Percentiles rank a stretch among this genome's conserved stretches.
Conservation (phyloP, 2,113 vertebrate genomes). For the Vidua chalybeata region DNA sequence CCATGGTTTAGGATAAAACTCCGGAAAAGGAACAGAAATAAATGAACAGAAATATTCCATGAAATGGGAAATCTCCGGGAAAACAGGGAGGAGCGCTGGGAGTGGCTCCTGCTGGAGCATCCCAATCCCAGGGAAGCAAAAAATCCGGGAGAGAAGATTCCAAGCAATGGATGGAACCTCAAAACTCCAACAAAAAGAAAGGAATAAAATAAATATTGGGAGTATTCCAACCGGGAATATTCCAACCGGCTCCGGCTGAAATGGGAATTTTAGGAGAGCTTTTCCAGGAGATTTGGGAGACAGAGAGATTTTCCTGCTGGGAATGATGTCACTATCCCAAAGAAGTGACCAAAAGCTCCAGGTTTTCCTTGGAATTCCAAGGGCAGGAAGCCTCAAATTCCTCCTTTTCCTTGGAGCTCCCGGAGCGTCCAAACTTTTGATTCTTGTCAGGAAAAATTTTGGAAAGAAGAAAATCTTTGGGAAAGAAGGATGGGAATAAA, state of each 20-base stretch:
- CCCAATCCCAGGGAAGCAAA: not conserved
- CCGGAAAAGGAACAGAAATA: rapidly evolving
- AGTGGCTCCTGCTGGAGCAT: not conserved
- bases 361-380: conserved; percentile 42
- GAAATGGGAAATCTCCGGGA: not conserved
- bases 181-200: not conserved
- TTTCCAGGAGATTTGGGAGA: not conserved
- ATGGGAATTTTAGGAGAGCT: not conserved
- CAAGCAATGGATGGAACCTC: not conserved
- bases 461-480: not conserved
- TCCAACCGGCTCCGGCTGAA: not conserved
- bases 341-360: conserved; percentile 61
- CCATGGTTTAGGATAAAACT: not conserved
- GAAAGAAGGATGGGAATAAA: not conserved
- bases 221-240: not conserved
- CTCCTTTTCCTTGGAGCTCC: conserved; percentile 7
- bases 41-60: not conserved
- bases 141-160: not conserved
- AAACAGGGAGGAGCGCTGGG: not conserved
- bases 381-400: conserved; percentile 2
- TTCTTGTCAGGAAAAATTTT: not conserved
- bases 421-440: not conserved
- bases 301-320: not conserved
- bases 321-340: conserved; percentile 21
- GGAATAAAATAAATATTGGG: not conserved